Base-by-base conservation (phyloP, 1,140 invertebrate species). In the Drosophila persimilis region DNA sequence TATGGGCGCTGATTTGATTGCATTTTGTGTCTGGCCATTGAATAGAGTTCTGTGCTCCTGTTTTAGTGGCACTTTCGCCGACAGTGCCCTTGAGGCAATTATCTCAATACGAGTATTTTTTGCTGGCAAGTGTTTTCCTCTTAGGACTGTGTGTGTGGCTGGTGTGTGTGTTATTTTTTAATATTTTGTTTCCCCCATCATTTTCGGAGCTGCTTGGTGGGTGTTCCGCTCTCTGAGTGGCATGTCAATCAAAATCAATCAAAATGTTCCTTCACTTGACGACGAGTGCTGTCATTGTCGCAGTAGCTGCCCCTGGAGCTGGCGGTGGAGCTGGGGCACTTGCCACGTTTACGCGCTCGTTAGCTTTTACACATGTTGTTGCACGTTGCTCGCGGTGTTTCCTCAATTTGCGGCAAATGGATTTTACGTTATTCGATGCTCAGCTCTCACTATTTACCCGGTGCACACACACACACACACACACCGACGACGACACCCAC, bases 201-300 rank as follows among this genome's bases (percentile, higher is more conserved):
- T n/a, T 48, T 48, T 50, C 39, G 29, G 22, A 44, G 46, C 50
- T 48, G 57, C 43, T 41, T 52, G 54, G 51, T 75, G 73, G 72
- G 73, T 85, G 83, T 70, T 46, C 63, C 43, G 45, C 44, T 31
- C 45, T 39, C 48, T 88, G 81, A 86, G 81, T 86, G 81, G 77
- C 74, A 44, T 81, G 81, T 86, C 81, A 86, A 86, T 86, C 81
- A 86, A 86, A 88, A 86, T 86, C 81, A 86, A 88, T 86, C 81
- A 88, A 78, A 77, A 64, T 65, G 66, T 56, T 73, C 48, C 47
- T 59, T 59, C 44, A 63, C 59, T 29, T 58, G 47, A 11, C 47
- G n/a, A 22, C 58, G 13, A 26, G 29, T 48, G 26, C 29, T 35
- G 26, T n/a, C 35, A 22, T 24, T 47, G n/a, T 13, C 15, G 24